phyloP scores from a whole-genome alignment of 30 jellyfish, hydroid and myxozoan species.

The Aurelia aurita region DNA sequence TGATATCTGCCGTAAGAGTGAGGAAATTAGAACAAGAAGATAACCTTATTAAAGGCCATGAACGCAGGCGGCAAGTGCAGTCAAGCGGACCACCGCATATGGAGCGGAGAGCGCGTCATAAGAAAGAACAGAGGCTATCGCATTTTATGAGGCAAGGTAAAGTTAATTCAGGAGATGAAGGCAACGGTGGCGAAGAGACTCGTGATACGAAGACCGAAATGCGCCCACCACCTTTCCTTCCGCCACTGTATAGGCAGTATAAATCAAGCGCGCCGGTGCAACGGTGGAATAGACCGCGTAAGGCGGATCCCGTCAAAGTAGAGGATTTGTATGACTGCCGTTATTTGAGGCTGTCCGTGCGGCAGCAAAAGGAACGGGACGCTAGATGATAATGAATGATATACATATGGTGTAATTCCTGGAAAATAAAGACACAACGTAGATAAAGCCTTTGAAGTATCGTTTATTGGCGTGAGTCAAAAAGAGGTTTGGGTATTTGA shows the following conservation, averaged over 20 bases:
- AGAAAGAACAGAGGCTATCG: conserved; percentile 10
- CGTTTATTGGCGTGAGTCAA: too few species aligned
- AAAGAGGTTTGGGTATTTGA: too few species aligned
- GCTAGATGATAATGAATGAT: background rate
- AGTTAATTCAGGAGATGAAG: background rate
- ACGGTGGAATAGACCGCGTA: conserved; percentile 19
- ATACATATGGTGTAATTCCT: too few species aligned
- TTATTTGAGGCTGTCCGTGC: conserved; percentile 55
- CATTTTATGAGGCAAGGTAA: conserved; percentile 12
- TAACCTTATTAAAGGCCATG: conserved; percentile 46
- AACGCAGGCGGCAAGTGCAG: conserved; percentile 21
- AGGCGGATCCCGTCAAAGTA: conserved; percentile 34
- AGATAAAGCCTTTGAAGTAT: too few species aligned
- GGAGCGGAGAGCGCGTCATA: conserved; percentile 51
- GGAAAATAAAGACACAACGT: too few species aligned
- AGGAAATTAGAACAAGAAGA: conserved; percentile 69
- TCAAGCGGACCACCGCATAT: conserved; percentile 70
- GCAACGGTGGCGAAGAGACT: conserved; percentile 43
- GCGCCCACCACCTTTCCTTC: conserved; percentile 66
- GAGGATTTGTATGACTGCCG: conserved; percentile 73
- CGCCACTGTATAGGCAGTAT: conserved; percentile 68
- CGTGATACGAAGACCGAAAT: conserved; percentile 3
- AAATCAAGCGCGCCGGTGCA: conserved; percentile 18
- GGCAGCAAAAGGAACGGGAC: conserved; percentile 60
- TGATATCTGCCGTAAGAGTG: conserved; percentile 55